Base-by-base conservation (phyloP, 2,888 invertebrate species). In the Malthinus flaveolus region DNA sequence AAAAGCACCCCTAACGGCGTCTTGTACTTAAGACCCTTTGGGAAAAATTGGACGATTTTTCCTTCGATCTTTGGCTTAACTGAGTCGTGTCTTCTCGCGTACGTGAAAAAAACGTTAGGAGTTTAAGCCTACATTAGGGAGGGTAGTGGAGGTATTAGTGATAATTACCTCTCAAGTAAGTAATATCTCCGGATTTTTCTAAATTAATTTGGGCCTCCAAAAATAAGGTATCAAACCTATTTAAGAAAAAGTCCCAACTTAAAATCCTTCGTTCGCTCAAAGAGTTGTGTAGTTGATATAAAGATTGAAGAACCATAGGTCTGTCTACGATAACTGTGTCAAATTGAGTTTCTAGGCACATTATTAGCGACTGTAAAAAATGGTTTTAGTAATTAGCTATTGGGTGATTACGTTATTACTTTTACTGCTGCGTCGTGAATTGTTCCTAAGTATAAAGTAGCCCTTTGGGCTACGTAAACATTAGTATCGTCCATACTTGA, bases 301-400 rank as follows among this genome's bases (percentile, higher is more conserved):
- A 85, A 1, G 95, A 93, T 77, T 97, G 96, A 36, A 99, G 84
- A 32, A 99, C 93, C 86, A 98, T 92, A 0, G 97, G 96, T 36
- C 99, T 86, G 79, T 99, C 99, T 59, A 94, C 90, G 60, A 97
- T 95, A 62, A 98, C 96, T 60, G 93, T 86, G 82, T 99, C 99
- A 81, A 99, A 99, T 81, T 99, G 98, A 0, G 94, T 92, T 83
- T 99, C 98, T 80, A 99, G 81, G 78, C 98, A 98, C 83, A 91
- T 88, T 58, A 95, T 87, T 63, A 97, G 83, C 56, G 94, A 87
- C 90, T 93, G 80, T 36, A 75, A 77, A 61, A 9, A 47, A 33
- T 7, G 13, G 48, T 55, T 32, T 15, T 49, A 13, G 34, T 31
- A 51, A 23, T 11, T 45, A 10, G 8, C n/a, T 37, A 55, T 31